Evolutionary conservation across 2,888 invertebrate genomes (phyloP).

Genomic region (Cephus pygmeus): DNA sequence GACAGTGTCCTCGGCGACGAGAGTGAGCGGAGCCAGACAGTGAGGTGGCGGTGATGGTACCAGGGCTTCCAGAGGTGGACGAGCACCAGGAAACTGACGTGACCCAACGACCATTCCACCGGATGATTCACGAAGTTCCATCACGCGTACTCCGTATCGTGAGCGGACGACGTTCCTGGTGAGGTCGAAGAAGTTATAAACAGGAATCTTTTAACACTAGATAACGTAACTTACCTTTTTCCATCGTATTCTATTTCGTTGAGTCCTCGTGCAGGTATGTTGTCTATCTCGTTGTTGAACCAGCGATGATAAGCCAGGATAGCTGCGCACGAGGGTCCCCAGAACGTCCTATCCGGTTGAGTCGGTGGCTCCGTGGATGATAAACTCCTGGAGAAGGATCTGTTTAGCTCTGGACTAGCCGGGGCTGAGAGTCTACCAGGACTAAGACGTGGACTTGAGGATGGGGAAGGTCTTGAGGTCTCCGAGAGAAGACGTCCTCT

Average conservation of each 20-base stretch:
- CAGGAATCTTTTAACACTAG: not conserved
- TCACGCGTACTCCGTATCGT: slow-evolving; percentile 57
- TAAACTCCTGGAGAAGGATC: slow-evolving; percentile 54
- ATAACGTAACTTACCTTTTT: slow-evolving; percentile 48
- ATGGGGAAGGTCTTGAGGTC: slow-evolving; percentile 69
- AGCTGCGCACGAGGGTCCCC: slow-evolving; percentile 60
- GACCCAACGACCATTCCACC: slow-evolving; percentile 60
- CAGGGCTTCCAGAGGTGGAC: slow-evolving; percentile 58
- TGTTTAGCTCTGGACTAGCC: slow-evolving; percentile 60
- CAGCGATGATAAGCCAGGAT: slow-evolving; percentile 66
- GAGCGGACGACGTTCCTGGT: slow-evolving; percentile 60
- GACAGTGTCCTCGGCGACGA: slow-evolving; percentile 76
- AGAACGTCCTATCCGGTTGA: slow-evolving; percentile 56
- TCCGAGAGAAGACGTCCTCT: slow-evolving; percentile 68
- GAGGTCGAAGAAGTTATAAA: not conserved
- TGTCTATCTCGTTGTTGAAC: slow-evolving; percentile 64
- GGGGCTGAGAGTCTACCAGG: slow-evolving; percentile 59
- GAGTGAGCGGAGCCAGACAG: slow-evolving; percentile 64
- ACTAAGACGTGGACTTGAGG: slow-evolving; percentile 61
- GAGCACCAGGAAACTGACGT: slow-evolving; percentile 56
- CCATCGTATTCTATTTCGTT: slow-evolving; percentile 53
- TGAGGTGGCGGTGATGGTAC: slow-evolving; percentile 58
- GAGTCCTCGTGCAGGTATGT: slow-evolving; percentile 31
- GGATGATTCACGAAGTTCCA: slow-evolving; percentile 58
- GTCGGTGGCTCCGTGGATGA: slow-evolving; percentile 32